Evolutionary conservation across 2,797 vertebrate genomes (phyloP), one percentile per base, ranked within the genome.

Genomic region (Chanos chanos): DNA sequence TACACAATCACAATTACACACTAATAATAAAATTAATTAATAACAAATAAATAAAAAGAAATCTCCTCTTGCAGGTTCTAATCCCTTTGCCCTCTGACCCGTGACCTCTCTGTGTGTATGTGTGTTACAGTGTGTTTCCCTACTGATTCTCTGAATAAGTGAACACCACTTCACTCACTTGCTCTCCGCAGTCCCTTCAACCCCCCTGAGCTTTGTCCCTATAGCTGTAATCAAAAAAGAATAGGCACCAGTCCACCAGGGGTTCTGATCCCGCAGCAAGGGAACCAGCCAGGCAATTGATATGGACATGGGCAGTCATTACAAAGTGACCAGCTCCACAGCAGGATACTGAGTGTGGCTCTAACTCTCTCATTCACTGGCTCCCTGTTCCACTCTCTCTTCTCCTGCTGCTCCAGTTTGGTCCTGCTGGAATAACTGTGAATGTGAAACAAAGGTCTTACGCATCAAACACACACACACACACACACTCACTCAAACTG

Each of bases 391-490:
- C 16, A 36, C 37, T 33, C 19, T 21, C 18, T 27, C 3, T 34
- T 55, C 39, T 61, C 68, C 61, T 65, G 64, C 60, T 61, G 60
- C 33, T 70, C 31, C 19, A 16, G 44, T 56, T 64, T 55, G 4
- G 61, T 54, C 43, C 47, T 51, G 30, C 44, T 55, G 53, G 21
- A 66, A 59, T 66, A 70, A 70, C 71, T 66, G 58, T 7, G 33
- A 73, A 73, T 59, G 40, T 30, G 50, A 61, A 25, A 65, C 65
- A 71, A 71, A 61, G 60, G 54, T 28, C 24, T 49, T 16, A 15
- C 33, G 41, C 53, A 60, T 64, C 61, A 59, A 50, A 43, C 61
- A 43, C 50, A 51, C 60, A 59, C 30, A 33, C 44, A 52, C 52
- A 45, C 47, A 28, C 55, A 19, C 16, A 16, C 36, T 53, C 21